Conservation (phyloP, 2,113 vertebrate species). For the Seriola dumerili region DNA sequence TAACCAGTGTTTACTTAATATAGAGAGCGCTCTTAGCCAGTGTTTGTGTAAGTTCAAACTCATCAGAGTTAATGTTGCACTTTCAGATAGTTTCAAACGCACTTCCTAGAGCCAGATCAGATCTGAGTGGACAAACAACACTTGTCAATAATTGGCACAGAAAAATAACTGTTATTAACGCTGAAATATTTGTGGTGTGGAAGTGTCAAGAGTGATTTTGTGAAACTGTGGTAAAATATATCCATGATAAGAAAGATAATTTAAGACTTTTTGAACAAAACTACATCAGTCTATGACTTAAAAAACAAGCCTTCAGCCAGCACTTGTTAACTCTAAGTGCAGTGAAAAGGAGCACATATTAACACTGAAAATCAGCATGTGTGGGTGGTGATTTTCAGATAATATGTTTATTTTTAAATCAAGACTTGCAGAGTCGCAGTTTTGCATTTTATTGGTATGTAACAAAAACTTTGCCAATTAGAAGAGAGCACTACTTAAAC, state of each 20-base stretch:
- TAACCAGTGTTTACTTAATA: constrained; percentile 27
- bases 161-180: constrained; percentile 52
- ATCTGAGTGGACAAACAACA: constrained; percentile 65
- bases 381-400: constrained; percentile 21
- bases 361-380: constrained; percentile 8
- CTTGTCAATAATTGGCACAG: constrained; percentile 59
- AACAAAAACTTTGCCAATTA: constrained; percentile 7
- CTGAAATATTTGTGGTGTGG: constrained; percentile 53
- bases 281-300: not conserved
- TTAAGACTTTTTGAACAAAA: constrained; percentile 9
- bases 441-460: constrained; percentile 9
- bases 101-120: constrained; percentile 45
- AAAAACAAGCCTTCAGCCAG: constrained; percentile 15
- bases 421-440: constrained; percentile 14
- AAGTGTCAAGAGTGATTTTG: constrained; percentile 53
- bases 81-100: constrained; percentile 51
- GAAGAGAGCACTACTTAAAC: not conserved
- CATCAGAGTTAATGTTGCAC: constrained; percentile 47
- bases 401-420: constrained; percentile 21
- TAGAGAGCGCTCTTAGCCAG: not conserved
- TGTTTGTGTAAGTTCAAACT: constrained; percentile 38
- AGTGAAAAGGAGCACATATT: constrained; percentile 12
- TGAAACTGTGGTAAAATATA: constrained; percentile 19
- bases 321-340: constrained; percentile 9
- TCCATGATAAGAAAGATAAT: constrained; percentile 1